Evolutionary conservation across 2,113 vertebrate species (phyloP), one percentile per base, ranked within the genome.

Genomic region (Eubucco bourcierii): DNA sequence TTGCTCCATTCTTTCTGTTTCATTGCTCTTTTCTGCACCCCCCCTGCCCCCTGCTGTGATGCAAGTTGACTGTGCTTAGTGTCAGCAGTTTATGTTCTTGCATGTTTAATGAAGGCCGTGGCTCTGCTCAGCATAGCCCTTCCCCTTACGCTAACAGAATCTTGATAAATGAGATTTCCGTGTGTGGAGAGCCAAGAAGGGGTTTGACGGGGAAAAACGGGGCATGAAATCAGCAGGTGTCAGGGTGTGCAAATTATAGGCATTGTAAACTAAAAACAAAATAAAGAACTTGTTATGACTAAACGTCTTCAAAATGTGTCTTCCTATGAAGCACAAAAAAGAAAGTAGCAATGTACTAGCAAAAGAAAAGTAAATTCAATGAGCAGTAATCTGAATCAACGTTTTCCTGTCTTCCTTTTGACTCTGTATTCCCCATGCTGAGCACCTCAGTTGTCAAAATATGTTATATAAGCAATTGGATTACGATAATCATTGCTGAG

Each of bases 41-140:
- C 86, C 79, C 89, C 91, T 41, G 9, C 15, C 68, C 77, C 50
- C 73, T 78, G 55, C 96, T 31, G 4, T 83, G 76, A 93, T 94
- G 97, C 96, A 86, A 94, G 95, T 96, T 96, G 90, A 90, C 96
- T 94, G 96, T 97, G 98, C 98, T 98, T 97, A 96, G 97, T 98
- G 98, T 98, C 98, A 98, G 98, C 98, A 98, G 97, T 98, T 98
- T 98, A 98, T 98, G 98, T 98, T 98, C 97, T 98, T 98, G 98
- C 98, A 98, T 98, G 97, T 97, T 97, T 98, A 98, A 99, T 98
- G 97, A 98, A 97, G 98, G 96, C 91, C 96, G 90, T 58, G 50
- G 95, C 96, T 94, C 83, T 72, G 96, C 94, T 96, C 97, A 85
- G 90, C 94, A 70, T 94, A 95, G 93, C 92, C 97, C 96, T 96